Base-by-base conservation (phyloP, 2,113 vertebrate species). In the Clarias magur region DNA sequence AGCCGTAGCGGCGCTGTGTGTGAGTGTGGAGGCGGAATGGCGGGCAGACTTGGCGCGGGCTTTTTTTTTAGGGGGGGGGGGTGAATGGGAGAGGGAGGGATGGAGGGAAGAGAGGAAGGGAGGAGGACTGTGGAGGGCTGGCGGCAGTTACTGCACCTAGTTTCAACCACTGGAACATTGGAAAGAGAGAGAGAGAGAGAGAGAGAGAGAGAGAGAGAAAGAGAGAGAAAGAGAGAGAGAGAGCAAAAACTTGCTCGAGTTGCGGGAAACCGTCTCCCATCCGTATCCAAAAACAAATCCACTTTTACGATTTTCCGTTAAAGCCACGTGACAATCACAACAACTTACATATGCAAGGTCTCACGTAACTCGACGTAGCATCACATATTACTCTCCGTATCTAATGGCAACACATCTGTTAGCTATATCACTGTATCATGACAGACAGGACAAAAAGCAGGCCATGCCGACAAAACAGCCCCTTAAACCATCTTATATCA, bases 11-110 rank as follows among this genome's bases (percentile, higher is more conserved):
- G 57, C 13, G 89, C 85, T 86, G 80, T 76, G 85, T 65, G 85
- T 88, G 85, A 82, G 91, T 87, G 88, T 79, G 91, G 89, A 92
- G 93, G 93, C 89, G 90, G 92, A 89, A 91, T 92, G 93, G 92
- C 92, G 91, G 93, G 92, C 93, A 92, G 92, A 93, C 90, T 94
- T 94, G 93, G 93, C 92, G 93, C 93, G 92, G 93, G 93, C 87
- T 87, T 85, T 85, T 38, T 88, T 87, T 87, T 75, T 76, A 86
- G 90, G 88, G 89, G 88, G 78, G 84, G 88, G 89, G 83, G 82
- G 91, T 85, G 89, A 85, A 86, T 88, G 89, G 81, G 88, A 85
- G 72, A 73, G 60, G 83, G 86, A 60, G 65, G 84, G 82, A 30
- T 8, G 65, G 72, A 57, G 70, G 34, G 23, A 82, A 72, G 54